Percentiles rank a stretch among this genome's conserved stretches.
Evolutionary conservation across 64 coral and sea anemone genomes (phyloP).

Genomic region (Pachyseris speciosa): DNA sequence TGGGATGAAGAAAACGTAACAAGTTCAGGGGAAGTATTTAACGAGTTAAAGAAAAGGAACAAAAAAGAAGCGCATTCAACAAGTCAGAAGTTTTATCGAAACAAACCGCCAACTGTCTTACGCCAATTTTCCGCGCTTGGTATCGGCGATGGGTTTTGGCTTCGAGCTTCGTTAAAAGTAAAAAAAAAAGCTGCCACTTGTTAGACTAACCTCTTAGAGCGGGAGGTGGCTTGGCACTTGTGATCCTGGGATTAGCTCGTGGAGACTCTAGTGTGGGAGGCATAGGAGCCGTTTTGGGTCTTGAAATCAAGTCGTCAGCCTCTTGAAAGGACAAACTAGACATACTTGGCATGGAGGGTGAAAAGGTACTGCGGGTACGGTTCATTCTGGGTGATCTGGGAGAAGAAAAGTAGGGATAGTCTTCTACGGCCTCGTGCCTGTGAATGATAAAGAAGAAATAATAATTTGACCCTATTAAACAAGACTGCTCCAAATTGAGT

Average conservation of each 20-base stretch:
- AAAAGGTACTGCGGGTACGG: background rate
- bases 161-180: background rate
- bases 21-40: background rate
- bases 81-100: too few relatives aligned
- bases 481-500: too few relatives aligned
- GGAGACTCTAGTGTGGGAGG: conserved; percentile 88
- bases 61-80: too few relatives aligned
- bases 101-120: too few relatives aligned
- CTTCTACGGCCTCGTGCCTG: background rate
- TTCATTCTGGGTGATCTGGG: conserved; percentile 5
- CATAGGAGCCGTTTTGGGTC: conserved; percentile 83
- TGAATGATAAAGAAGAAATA: background rate
- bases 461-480: too few relatives aligned
- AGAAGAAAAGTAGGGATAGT: background rate
- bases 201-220: conserved; percentile 56
- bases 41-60: too few relatives aligned
- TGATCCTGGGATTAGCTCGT: conserved; percentile 88
- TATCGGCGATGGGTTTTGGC: too few relatives aligned
- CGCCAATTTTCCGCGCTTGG: too few relatives aligned
- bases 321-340: background rate
- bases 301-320: conserved; percentile 12
- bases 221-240: conserved; percentile 80
- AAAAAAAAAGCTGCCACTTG: background rate
- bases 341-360: conserved; percentile 12
- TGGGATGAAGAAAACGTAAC: background rate